These are phyloP conservation scores for Corythoichthys intestinalis DNA, from an alignment of 2,113 vertebrate species.

Conservation along the genomic window DNA sequence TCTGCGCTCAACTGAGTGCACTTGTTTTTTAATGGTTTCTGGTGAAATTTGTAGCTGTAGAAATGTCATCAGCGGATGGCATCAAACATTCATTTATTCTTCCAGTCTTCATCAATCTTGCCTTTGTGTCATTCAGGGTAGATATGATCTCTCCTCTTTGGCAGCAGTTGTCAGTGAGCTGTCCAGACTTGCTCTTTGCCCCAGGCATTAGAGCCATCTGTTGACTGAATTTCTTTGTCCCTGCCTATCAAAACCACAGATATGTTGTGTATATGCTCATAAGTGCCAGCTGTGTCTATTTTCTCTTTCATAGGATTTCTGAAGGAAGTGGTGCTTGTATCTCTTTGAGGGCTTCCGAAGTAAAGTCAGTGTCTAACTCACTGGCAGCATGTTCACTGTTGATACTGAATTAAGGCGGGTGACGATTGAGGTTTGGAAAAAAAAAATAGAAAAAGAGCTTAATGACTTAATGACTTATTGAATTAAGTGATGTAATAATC, in stretches of 20 bases:
- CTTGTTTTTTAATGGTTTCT: not conserved
- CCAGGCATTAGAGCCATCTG: constrained; percentile 60
- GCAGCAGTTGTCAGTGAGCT: constrained; percentile 51
- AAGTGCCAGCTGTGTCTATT: constrained; percentile 41
- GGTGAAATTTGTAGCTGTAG: not conserved
- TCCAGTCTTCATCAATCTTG: not conserved
- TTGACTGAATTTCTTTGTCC: constrained; percentile 32
- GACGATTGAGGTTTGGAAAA: constrained; percentile 19
- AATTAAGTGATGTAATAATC: not conserved
- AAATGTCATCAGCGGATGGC: not conserved
- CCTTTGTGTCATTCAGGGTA: constrained; percentile 8
- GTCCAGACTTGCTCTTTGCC: constrained; percentile 59
- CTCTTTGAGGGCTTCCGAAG: constrained; percentile 31
- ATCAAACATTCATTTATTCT: not conserved
- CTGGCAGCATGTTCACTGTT: constrained; percentile 14
- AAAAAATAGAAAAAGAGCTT: constrained; percentile 23
- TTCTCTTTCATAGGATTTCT: constrained; percentile 27
- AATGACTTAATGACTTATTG: constrained; percentile 24
- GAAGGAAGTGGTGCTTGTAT: constrained; percentile 52
- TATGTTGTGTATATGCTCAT: constrained; percentile 21
- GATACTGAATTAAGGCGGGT: constrained; percentile 29
- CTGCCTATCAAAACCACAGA: constrained; percentile 28
- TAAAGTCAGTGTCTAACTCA: constrained; percentile 17
- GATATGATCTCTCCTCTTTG: constrained; percentile 24
- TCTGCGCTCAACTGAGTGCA: not conserved